phyloP scores from a whole-genome alignment of 1,140 invertebrate genomes.

The Aphelenchoides avenae region DNA sequence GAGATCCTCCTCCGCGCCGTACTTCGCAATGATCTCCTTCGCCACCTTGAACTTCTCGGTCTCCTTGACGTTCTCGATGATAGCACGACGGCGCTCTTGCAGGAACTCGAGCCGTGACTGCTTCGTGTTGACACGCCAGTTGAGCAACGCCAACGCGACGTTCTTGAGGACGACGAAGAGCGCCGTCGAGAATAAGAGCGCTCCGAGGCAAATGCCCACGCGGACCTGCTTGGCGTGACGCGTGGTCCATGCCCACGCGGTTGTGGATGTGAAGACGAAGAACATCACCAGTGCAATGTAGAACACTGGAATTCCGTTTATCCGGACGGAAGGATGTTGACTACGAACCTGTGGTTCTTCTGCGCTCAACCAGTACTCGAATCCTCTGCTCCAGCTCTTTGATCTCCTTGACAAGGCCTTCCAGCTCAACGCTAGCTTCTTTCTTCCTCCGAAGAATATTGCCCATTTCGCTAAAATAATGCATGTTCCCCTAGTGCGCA shows the following conservation, averaged over 20 bases:
- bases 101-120: conserved; percentile 72
- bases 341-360: no score
- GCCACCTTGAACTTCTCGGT: conserved; percentile 95
- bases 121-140: neutral
- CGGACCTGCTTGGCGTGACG: neutral
- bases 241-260: neutral
- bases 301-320: neutral
- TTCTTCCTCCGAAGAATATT: conserved; percentile 26
- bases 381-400: no score
- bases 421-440: conserved; percentile 36
- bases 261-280: neutral
- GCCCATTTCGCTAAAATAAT: conserved; percentile 32
- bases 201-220: neutral
- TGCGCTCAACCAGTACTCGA: no score
- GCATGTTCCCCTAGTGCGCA: no score
- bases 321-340: no score
- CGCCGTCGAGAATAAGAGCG: neutral
- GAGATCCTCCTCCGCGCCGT: conserved; percentile 63
- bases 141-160: neutral
- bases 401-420: conserved; percentile 32
- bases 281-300: neutral
- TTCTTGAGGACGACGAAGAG: conserved; percentile 9
- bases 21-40: conserved; percentile 82
- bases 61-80: conserved; percentile 91
- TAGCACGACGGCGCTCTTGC: conserved; percentile 75